Conservation (phyloP, 2,113 vertebrate species). For the Gallinago paraguaiae region DNA sequence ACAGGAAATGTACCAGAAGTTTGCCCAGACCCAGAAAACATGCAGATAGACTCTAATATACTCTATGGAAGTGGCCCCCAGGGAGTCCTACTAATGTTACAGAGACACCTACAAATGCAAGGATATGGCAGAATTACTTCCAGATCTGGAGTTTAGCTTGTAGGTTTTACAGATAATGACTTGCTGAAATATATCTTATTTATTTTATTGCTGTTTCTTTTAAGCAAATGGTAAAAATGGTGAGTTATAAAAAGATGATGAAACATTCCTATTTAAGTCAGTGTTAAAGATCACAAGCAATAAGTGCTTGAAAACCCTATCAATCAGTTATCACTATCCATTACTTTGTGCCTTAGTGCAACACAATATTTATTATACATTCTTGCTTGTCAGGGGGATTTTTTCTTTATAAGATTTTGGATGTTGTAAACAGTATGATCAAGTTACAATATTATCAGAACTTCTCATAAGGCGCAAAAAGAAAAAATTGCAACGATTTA, state of each 20-base stretch:
- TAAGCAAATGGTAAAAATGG: background rate
- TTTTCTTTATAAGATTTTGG: background rate
- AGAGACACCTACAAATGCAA: background rate
- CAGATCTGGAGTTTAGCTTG: background rate
- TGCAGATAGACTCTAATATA: background rate
- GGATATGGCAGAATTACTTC: background rate
- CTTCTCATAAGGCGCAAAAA: background rate
- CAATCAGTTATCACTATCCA: background rate
- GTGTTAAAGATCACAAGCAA: background rate
- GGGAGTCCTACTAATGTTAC: background rate
- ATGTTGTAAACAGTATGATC: background rate
- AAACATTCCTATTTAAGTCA: background rate
- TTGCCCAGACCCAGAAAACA: background rate
- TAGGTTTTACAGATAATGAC: background rate
- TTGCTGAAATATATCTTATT: background rate
- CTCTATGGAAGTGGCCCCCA: background rate
- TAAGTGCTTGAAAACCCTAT: background rate
- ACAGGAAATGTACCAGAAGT: background rate
- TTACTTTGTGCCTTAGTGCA: background rate
- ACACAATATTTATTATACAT: background rate
- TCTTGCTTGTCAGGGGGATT: background rate
- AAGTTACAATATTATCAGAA: background rate
- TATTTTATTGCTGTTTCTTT: background rate
- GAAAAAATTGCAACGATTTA: background rate
- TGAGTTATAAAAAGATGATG: background rate